These are phyloP conservation scores for Pachyseris speciosa DNA, from an alignment of 64 coral and sea anemone species.

Conservation along the genomic window DNA sequence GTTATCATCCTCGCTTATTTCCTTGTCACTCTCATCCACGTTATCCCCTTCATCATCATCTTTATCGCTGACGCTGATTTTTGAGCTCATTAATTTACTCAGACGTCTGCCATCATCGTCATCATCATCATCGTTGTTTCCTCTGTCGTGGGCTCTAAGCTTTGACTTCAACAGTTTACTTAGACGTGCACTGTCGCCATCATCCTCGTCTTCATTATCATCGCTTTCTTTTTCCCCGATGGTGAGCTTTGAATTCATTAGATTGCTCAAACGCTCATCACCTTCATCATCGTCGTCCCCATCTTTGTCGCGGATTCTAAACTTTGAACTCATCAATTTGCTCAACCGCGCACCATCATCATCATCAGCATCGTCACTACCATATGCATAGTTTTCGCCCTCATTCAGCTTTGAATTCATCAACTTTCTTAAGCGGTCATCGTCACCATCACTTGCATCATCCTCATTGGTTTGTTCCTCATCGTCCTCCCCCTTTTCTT, in stretches of 20 bases:
- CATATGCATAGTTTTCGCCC: background rate
- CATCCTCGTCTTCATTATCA: background rate
- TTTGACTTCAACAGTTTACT: constrained; percentile 13
- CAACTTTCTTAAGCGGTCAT: constrained; percentile 2
- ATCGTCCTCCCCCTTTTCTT: background rate
- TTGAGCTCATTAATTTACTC: constrained; percentile 1
- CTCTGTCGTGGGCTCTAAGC: background rate
- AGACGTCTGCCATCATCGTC: background rate
- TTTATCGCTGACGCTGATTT: background rate
- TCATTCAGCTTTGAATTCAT: background rate
- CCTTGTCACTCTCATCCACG: background rate
- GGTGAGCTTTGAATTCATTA: background rate
- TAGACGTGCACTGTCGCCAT: background rate
- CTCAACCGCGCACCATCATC: background rate
- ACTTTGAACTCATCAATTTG: constrained; percentile 38
- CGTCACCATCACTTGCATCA: background rate
- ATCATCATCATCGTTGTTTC: background rate
- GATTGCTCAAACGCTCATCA: background rate
- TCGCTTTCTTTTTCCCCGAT: background rate
- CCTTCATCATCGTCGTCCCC: background rate
- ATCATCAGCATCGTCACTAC: background rate
- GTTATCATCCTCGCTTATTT: background rate
- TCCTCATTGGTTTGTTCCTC: background rate
- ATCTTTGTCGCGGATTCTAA: background rate
- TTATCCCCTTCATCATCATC: background rate